Conservation (phyloP, 2,888 invertebrate genomes). For the Limulus polyphemus region DNA sequence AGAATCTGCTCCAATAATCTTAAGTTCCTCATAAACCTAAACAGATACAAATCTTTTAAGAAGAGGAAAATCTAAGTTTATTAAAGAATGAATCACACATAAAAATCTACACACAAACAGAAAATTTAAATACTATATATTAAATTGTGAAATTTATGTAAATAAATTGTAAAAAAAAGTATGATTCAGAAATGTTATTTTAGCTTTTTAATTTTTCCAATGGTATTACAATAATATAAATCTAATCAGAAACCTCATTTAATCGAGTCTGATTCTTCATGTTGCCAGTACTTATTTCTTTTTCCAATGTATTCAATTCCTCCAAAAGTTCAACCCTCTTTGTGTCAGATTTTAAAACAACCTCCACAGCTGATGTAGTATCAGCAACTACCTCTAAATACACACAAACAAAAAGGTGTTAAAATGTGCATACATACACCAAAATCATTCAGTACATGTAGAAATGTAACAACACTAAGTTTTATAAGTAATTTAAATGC, state of each 20-base stretch:
- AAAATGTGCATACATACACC: too few species aligned
- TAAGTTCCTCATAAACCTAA: constrained; percentile 80
- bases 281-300: constrained; percentile 29
- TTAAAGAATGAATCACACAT: not conserved
- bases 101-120: constrained; percentile 6
- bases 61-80: not conserved
- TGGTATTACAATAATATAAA: not conserved
- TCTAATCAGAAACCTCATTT: constrained; percentile 11
- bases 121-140: constrained; percentile 3
- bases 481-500: too few species aligned
- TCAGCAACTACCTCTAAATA: constrained; percentile 83
- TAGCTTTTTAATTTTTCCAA: not conserved
- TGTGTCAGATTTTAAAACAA: constrained; percentile 82
- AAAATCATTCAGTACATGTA: too few species aligned
- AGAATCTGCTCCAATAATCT: constrained; percentile 93
- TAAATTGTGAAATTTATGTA: not conserved
- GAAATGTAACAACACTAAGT: too few species aligned
- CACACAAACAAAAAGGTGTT: too few species aligned
- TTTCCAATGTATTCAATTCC: constrained; percentile 70
- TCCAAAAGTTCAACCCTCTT: constrained; percentile 67
- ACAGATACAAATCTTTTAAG: not conserved
- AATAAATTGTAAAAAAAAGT: constrained; percentile 5
- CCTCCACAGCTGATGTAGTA: constrained; percentile 80
- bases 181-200: not conserved
- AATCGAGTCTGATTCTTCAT: constrained; percentile 18